phyloP scores from a whole-genome alignment of 2,113 vertebrate genomes.

The Vanacampus margaritifer region DNA sequence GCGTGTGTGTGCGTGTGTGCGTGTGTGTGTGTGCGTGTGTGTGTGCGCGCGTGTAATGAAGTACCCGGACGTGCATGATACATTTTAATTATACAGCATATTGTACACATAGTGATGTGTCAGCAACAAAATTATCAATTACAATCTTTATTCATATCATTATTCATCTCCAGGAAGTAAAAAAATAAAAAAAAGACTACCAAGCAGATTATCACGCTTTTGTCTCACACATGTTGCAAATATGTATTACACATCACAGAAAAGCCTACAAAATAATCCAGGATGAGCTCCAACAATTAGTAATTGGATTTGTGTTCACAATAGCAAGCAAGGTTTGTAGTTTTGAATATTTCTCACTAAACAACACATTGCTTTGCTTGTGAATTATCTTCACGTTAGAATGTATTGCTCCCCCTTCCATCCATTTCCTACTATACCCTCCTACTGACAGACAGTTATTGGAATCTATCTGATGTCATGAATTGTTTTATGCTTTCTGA shows the following conservation, averaged over 20 bases:
- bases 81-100: slow-evolving; percentile 24
- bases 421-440: background rate
- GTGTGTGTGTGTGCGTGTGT: no score
- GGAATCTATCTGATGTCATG: no score
- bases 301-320: slow-evolving; percentile 20
- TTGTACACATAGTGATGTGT: slow-evolving; percentile 37
- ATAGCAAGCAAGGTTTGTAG: background rate
- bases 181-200: slow-evolving; percentile 20
- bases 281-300: slow-evolving; percentile 20
- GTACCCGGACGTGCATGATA: slow-evolving; percentile 7
- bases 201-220: slow-evolving; percentile 21
- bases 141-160: slow-evolving; percentile 39
- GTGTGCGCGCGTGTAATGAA: slow-evolving; percentile 12
- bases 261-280: slow-evolving; percentile 22
- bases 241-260: background rate
- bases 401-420: background rate
- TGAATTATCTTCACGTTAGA: slow-evolving; percentile 8
- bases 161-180: slow-evolving; percentile 32
- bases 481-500: background rate
- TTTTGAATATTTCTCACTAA: slow-evolving; percentile 8
- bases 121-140: slow-evolving; percentile 31
- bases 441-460: no score
- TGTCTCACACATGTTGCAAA: slow-evolving; percentile 7
- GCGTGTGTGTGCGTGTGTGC: no score
- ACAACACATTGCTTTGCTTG: background rate